Percentiles rank a stretch among this genome's conserved stretches.
Evolutionary conservation across 2,888 invertebrate genomes (phyloP).

Genomic region (Eurytoma adleriae): DNA sequence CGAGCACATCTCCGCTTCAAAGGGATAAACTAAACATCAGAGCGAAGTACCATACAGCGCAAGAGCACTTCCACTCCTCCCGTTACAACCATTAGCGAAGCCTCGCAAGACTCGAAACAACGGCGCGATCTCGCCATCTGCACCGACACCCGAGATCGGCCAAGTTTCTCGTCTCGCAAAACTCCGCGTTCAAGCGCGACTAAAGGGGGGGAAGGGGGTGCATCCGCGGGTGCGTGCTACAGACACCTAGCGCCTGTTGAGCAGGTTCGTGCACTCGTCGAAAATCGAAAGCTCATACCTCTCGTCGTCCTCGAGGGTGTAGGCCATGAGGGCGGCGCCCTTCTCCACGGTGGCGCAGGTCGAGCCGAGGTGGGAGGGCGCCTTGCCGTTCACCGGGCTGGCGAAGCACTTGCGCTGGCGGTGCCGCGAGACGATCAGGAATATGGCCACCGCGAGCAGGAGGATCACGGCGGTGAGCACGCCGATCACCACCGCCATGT

Average conservation of each 20-base stretch:
- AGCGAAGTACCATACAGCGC: too few species aligned
- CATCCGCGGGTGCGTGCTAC: not conserved
- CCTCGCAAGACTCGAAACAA: too few species aligned
- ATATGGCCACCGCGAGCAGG: conserved; percentile 84
- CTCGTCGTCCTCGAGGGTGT: conserved; percentile 74
- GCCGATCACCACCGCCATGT: conserved; percentile 88
- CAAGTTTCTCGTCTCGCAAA: too few species aligned
- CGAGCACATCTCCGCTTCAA: too few species aligned
- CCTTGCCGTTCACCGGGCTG: conserved; percentile 82
- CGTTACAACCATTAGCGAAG: too few species aligned
- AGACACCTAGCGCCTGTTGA: conserved; percentile 10
- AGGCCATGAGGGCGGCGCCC: conserved; percentile 74
- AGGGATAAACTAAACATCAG: too few species aligned
- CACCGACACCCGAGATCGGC: too few species aligned
- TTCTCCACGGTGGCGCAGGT: conserved; percentile 76
- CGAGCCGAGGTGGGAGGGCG: conserved; percentile 75
- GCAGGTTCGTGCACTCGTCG: conserved; percentile 56
- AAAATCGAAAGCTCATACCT: conserved; percentile 64
- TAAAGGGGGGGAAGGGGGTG: not conserved
- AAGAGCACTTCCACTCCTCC: too few species aligned
- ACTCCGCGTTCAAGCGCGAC: not conserved
- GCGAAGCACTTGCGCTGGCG: conserved; percentile 85
- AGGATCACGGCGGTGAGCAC: conserved; percentile 86
- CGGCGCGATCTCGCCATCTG: too few species aligned
- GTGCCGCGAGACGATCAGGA: conserved; percentile 84